A percentile compares a stretch with the other conserved stretches of the same genome.
Evolutionary conservation across 2,797 vertebrate species (phyloP).

Genomic region (Todus mexicanus): DNA sequence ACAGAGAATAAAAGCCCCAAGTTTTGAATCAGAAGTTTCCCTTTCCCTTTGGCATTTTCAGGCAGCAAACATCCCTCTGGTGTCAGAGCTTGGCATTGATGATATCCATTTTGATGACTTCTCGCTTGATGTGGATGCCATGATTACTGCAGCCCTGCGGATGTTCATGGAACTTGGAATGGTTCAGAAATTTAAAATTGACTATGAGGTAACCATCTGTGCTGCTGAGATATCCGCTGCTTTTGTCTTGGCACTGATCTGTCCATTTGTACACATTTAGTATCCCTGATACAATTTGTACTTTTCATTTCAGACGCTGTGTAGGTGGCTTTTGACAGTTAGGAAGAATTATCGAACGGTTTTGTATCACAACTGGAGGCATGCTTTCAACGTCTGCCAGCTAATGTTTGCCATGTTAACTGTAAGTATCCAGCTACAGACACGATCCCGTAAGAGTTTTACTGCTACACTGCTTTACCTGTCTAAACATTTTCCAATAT

Average conservation of each 20-base stretch:
- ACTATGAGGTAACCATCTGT: slow-evolving; percentile 90
- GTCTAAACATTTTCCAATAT: neutral
- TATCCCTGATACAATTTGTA: slow-evolving; percentile 31
- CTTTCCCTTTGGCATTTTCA: slow-evolving; percentile 71
- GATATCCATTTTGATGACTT: slow-evolving; percentile 98
- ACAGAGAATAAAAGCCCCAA: neutral
- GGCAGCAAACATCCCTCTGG: slow-evolving; percentile 95
- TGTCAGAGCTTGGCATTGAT: slow-evolving; percentile 93
- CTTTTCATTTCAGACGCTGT: slow-evolving; percentile 85
- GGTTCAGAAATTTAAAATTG: slow-evolving; percentile 99
- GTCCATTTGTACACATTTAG: slow-evolving; percentile 20
- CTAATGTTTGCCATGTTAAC: slow-evolving; percentile 98
- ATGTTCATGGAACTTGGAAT: slow-evolving; percentile 99
- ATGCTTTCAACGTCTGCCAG: slow-evolving; percentile 98
- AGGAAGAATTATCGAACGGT: slow-evolving; percentile 99
- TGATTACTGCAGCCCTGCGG: slow-evolving; percentile 94
- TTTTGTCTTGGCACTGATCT: slow-evolving; percentile 36
- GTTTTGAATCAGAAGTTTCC: slow-evolving; percentile 67
- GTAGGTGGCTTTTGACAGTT: slow-evolving; percentile 97
- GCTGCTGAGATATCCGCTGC: neutral
- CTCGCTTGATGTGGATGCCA: slow-evolving; percentile 94
- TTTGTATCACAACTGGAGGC: slow-evolving; percentile 99
- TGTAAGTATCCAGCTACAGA: slow-evolving; percentile 75
- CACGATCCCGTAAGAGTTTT: neutral
- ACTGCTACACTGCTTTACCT: neutral